These are phyloP conservation scores for Digitonthophagus gazella DNA, from an alignment of 2,888 invertebrate genomes.

Conservation along the genomic window DNA sequence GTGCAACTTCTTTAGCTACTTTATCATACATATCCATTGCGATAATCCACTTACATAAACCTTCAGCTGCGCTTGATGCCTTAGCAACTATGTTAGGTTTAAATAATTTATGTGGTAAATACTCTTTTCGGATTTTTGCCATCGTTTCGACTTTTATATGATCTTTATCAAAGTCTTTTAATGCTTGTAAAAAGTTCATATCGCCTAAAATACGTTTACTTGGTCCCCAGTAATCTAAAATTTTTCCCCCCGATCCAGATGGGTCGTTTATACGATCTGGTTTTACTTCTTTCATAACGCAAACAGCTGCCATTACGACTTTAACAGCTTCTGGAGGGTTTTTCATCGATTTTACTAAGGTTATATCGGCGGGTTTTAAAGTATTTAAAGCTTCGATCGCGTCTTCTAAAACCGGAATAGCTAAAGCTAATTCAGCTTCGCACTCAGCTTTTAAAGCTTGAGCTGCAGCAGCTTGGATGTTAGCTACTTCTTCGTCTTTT, in stretches of 20 bases:
- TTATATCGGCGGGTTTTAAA: slow-evolving; percentile 80
- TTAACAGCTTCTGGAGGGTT: slow-evolving; percentile 81
- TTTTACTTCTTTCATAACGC: slow-evolving; percentile 77
- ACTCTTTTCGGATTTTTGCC: slow-evolving; percentile 73
- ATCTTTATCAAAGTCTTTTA: slow-evolving; percentile 82
- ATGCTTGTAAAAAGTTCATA: slow-evolving; percentile 71
- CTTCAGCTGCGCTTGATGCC: slow-evolving; percentile 93
- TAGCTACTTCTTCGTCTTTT: slow-evolving; percentile 84
- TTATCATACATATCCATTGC: slow-evolving; percentile 88
- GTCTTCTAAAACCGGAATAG: slow-evolving; percentile 78
- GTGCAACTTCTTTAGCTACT: slow-evolving; percentile 79
- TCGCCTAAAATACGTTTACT: slow-evolving; percentile 80
- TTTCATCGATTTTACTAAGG: slow-evolving; percentile 85
- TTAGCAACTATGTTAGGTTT: slow-evolving; percentile 78
- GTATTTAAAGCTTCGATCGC: slow-evolving; percentile 76
- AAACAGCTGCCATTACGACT: slow-evolving; percentile 87
- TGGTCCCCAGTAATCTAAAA: slow-evolving; percentile 82
- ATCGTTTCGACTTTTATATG: slow-evolving; percentile 73
- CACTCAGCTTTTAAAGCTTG: slow-evolving; percentile 85
- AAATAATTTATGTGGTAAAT: slow-evolving; percentile 72
- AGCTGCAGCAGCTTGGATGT: slow-evolving; percentile 81
- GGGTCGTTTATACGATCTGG: slow-evolving; percentile 77
- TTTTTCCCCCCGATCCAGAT: slow-evolving; percentile 60
- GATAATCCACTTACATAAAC: slow-evolving; percentile 86
- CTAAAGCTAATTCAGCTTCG: slow-evolving; percentile 87